phyloP scores from a whole-genome alignment of 2,113 vertebrate species.

The Ellobius talpinus region DNA sequence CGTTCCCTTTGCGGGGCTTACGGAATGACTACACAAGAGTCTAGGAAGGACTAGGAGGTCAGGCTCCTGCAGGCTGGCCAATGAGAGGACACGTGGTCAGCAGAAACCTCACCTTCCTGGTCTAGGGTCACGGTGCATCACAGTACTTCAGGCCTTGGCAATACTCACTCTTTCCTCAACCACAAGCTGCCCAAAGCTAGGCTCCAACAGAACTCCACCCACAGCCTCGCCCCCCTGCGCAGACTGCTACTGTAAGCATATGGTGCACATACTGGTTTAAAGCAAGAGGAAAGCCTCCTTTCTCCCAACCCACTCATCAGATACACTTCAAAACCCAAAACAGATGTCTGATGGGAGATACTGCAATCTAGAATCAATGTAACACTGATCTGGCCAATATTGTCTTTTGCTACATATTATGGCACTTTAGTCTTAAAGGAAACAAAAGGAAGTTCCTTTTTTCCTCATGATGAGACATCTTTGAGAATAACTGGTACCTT shows the following conservation, averaged over 20 bases:
- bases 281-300: not conserved
- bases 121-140: not conserved
- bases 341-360: conserved; percentile 15
- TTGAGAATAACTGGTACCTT: conserved; percentile 73
- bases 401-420: conserved; percentile 80
- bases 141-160: not conserved
- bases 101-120: not conserved
- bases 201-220: not conserved
- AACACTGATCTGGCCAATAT: conserved; percentile 79
- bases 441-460: conserved; percentile 68
- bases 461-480: conserved; percentile 64
- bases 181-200: conserved; percentile 4
- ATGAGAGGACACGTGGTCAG: not conserved
- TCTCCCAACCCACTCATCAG: conserved; percentile 30
- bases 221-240: conserved; percentile 48
- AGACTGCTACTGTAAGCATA: conserved; percentile 54
- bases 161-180: not conserved
- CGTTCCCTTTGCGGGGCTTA: conserved; percentile 52
- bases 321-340: not conserved
- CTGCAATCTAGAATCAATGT: conserved; percentile 26
- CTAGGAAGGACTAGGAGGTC: not conserved
- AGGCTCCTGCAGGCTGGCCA: not conserved
- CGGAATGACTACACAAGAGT: conserved; percentile 49
- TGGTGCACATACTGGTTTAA: conserved; percentile 48
- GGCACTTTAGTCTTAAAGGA: conserved; percentile 77